Evolutionary conservation across 2,888 invertebrate species (phyloP), one percentile per base, ranked within the genome.

Genomic region (Synanthedon tipuliformis): DNA sequence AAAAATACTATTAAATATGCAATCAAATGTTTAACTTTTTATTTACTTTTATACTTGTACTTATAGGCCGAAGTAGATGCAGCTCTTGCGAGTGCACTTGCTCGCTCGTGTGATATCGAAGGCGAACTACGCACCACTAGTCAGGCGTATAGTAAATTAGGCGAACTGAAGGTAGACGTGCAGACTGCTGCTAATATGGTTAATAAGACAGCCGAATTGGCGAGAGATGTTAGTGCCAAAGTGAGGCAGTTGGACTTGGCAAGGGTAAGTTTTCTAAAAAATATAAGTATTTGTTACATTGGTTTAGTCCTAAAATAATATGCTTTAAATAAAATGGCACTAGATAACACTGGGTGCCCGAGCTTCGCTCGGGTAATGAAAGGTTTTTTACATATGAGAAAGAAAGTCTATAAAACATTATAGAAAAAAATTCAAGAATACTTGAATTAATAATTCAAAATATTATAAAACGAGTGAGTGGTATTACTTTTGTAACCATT

Each of bases 191-290:
- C 94, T 3, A 90, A 90, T 55, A 96, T 96, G 89, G 95, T 99
- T 40, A 90, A 92, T 40, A 92, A 92, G 68, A 97, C 98, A 1
- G 96, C 97, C 5, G 89, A 91, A 27, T 87, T 98, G 51, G 98
- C 98, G 0, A 95, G 96, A 67, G 95, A 95, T 74, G 98, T 99
- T 53, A 97, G 97, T 71, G 94, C 95, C 23, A 98, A 98, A 92
- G 98, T 99, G 13, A 90, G 97, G 10, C 94, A 96, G 55, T 81
- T 99, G 49, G 99, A 99, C 83, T 86, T 94, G 53, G 97, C 98
- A 0, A 93, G 97, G 80, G 96, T 96, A 87, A 79, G 87, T 76
- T 41, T 23, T 18, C 18, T 23, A 41, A 45, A 51, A 45, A 23
- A 23, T 23, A 23, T n/a, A n/a, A n/a, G n/a, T n/a, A n/a, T n/a